These are phyloP conservation scores for Anas platyrhynchos DNA, from an alignment of 2,113 vertebrate genomes.

Conservation along the genomic window DNA sequence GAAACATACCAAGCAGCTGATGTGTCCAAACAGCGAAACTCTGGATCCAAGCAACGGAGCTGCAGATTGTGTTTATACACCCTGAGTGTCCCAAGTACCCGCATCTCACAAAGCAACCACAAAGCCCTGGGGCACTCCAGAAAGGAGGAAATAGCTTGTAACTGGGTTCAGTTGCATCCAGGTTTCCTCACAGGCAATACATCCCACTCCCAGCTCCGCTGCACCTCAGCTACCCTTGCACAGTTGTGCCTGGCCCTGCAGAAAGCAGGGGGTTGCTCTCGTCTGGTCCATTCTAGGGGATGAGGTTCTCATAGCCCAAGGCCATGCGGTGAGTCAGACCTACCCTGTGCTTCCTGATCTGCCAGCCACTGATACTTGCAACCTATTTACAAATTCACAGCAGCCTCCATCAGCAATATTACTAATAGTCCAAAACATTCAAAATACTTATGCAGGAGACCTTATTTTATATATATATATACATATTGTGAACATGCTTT, in stretches of 20 bases:
- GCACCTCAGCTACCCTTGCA: rapidly evolving
- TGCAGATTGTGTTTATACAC: not conserved
- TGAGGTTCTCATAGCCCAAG: not conserved
- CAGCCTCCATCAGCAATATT: not conserved
- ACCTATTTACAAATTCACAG: not conserved
- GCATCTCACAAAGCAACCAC: not conserved
- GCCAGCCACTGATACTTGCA: not conserved
- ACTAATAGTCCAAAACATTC: not conserved
- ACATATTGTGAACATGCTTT: not conserved
- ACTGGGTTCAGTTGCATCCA: not conserved
- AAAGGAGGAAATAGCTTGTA: not conserved
- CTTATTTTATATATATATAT: too few relatives aligned
- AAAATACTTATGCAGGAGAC: not conserved
- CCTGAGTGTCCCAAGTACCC: not conserved
- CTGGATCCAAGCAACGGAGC: not conserved
- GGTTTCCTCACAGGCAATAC: not conserved
- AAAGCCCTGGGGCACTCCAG: not conserved
- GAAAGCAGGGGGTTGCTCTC: not conserved
- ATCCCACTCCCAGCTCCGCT: not conserved
- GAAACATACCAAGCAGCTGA: conserved; percentile 36
- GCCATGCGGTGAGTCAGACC: not conserved
- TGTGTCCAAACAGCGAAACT: conserved; percentile 4
- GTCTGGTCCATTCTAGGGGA: not conserved
- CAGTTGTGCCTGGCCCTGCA: not conserved
- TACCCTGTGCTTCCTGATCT: not conserved